Conservation (phyloP, 1,140 invertebrate genomes). For the Orius insidiosus region DNA sequence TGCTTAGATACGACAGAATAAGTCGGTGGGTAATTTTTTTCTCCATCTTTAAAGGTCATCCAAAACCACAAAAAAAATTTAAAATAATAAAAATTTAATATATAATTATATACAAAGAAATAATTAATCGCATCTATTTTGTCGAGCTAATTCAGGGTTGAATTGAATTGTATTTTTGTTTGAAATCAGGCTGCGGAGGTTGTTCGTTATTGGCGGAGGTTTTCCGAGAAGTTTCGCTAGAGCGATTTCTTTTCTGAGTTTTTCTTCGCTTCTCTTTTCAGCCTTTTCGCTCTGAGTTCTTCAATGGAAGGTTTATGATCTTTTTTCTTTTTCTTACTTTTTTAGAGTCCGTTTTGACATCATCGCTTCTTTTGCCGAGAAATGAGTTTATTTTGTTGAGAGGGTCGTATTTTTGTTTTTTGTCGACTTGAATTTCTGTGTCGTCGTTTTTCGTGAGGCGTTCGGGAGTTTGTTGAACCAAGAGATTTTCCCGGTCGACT, state of each 20-base stretch:
- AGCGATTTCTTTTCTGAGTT: slow-evolving; percentile 45
- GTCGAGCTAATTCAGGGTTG: slow-evolving; percentile 70
- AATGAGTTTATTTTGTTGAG: slow-evolving; percentile 48
- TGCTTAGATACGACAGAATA: no score
- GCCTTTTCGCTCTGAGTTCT: slow-evolving; percentile 55
- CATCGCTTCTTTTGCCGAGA: slow-evolving; percentile 23
- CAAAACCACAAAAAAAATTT: no score
- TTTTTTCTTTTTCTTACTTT: slow-evolving; percentile 19
- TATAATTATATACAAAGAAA: no score
- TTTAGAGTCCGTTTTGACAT: slow-evolving; percentile 15
- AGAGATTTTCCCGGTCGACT: slow-evolving; percentile 56
- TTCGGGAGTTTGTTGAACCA: slow-evolving; percentile 58
- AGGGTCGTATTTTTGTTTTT: slow-evolving; percentile 52
- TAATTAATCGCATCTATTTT: slow-evolving; percentile 35
- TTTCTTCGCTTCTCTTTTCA: slow-evolving; percentile 65
- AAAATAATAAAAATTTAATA: no score
- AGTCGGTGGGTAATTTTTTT: no score
- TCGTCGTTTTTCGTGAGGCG: slow-evolving; percentile 27
- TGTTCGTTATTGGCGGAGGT: slow-evolving; percentile 20
- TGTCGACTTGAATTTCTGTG: slow-evolving; percentile 38
- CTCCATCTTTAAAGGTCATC: no score
- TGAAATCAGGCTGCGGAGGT: slow-evolving; percentile 25
- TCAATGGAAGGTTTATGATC: slow-evolving; percentile 36
- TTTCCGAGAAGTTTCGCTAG: slow-evolving; percentile 44
- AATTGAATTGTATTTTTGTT: slow-evolving; percentile 84